These are phyloP conservation scores for Ophiodon elongatus DNA, from an alignment of 2,113 vertebrate genomes.

Conservation along the genomic window DNA sequence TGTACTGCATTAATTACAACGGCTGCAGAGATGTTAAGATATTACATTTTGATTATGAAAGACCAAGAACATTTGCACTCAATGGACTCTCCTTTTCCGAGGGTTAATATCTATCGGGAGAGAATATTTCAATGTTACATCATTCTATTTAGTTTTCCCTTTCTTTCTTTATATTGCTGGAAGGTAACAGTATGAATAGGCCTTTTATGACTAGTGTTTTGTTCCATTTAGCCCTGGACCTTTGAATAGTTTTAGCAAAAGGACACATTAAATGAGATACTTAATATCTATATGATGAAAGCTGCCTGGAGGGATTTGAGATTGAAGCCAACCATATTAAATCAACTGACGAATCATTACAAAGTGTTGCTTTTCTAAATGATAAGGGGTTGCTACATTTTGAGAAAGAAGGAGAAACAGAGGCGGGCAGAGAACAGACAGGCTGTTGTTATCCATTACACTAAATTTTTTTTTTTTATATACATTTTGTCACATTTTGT, in stretches of 20 bases:
- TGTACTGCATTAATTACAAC: slow-evolving; percentile 13
- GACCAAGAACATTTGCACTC: background rate
- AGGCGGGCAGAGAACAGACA: too few relatives aligned
- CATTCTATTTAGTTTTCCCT: background rate
- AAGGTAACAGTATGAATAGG: slow-evolving; percentile 3
- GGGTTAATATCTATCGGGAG: background rate
- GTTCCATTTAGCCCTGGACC: slow-evolving; percentile 10
- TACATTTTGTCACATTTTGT: too few relatives aligned
- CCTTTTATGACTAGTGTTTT: slow-evolving; percentile 17
- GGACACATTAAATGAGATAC: background rate
- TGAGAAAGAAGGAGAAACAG: background rate
- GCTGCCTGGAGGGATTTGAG: background rate
- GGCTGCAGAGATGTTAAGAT: background rate
- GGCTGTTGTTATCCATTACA: background rate
- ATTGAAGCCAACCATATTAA: background rate
- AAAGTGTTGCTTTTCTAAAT: background rate
- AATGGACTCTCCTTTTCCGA: background rate
- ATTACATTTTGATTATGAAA: slow-evolving; percentile 18
- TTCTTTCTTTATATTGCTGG: background rate
- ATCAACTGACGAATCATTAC: slow-evolving; percentile 14
- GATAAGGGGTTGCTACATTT: background rate
- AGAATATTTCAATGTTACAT: slow-evolving; percentile 6
- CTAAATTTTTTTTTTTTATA: background rate
- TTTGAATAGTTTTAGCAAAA: background rate
- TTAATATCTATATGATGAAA: background rate